Percentiles rank a stretch among this genome's conserved stretches.
Evolutionary conservation across 2,113 vertebrate species (phyloP).

Genomic region (Anguilla rostrata): DNA sequence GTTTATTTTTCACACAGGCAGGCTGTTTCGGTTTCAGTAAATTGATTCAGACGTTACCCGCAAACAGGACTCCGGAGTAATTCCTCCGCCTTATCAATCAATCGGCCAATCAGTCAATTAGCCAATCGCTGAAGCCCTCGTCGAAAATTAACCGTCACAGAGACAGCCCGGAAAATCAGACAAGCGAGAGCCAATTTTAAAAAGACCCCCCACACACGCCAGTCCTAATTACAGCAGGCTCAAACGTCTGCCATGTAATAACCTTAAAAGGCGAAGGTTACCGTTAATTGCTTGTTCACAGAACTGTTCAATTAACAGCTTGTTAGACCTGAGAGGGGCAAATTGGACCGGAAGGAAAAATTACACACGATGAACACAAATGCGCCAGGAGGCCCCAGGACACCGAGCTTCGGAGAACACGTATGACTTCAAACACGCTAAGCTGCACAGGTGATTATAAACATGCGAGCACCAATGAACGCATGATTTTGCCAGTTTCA

Average conservation of each 20-base stretch:
- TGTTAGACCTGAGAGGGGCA: background rate
- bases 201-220: too few relatives aligned
- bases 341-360: background rate
- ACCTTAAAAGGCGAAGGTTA: background rate
- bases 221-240: too few relatives aligned
- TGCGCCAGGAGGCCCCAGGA: too few relatives aligned
- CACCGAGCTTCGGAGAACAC: background rate
- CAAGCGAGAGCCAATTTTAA: too few relatives aligned
- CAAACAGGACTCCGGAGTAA: too few relatives aligned
- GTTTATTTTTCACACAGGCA: too few relatives aligned
- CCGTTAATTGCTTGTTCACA: background rate
- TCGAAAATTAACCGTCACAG: too few relatives aligned
- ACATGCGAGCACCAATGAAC: background rate
- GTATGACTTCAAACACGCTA: background rate
- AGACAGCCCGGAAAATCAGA: too few relatives aligned
- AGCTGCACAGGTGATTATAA: background rate
- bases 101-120: background rate
- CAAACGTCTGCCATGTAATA: background rate
- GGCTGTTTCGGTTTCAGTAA: too few relatives aligned
- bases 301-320: background rate
- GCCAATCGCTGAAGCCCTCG: background rate
- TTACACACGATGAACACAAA: too few relatives aligned
- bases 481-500: background rate
- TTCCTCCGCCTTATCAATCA: background rate
- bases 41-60: too few relatives aligned